These are phyloP conservation scores for Galagoides demidoff DNA, from an alignment of 2,797 vertebrate genomes.

Conservation along the genomic window DNA sequence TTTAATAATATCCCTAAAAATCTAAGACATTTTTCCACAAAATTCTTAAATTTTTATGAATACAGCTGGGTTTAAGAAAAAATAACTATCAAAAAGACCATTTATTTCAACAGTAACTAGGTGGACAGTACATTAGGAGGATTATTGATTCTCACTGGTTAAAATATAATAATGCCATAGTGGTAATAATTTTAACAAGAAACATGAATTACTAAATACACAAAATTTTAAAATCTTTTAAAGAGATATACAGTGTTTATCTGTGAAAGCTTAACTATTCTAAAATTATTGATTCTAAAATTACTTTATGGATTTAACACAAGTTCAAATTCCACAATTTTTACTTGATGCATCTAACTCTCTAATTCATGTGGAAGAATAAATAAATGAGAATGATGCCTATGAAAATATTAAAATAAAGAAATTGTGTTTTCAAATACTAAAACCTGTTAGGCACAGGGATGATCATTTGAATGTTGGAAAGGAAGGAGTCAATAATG, in stretches of 20 bases:
- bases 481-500: not conserved
- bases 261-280: constrained; percentile 32
- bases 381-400: not conserved
- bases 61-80: not conserved
- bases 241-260: not conserved
- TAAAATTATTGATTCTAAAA: constrained; percentile 4
- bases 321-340: not conserved
- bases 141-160: not conserved
- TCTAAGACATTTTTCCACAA: not conserved
- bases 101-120: not conserved
- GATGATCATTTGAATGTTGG: not conserved
- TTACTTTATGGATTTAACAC: not conserved
- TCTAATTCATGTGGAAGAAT: not conserved
- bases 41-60: not conserved
- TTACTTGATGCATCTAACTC: not conserved
- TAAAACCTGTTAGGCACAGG: not conserved
- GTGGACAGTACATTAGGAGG: not conserved
- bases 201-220: not conserved
- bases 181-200: not conserved
- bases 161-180: not conserved
- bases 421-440: not conserved
- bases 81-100: not conserved
- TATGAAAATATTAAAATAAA: constrained; percentile 15
- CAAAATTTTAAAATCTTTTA: not conserved
- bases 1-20: not conserved